Percentiles rank a stretch among this genome's conserved stretches.
These are phyloP conservation scores for Cyprinodon brontotheroides DNA, from an alignment of 2,113 vertebrate species.

Conservation along the genomic window DNA sequence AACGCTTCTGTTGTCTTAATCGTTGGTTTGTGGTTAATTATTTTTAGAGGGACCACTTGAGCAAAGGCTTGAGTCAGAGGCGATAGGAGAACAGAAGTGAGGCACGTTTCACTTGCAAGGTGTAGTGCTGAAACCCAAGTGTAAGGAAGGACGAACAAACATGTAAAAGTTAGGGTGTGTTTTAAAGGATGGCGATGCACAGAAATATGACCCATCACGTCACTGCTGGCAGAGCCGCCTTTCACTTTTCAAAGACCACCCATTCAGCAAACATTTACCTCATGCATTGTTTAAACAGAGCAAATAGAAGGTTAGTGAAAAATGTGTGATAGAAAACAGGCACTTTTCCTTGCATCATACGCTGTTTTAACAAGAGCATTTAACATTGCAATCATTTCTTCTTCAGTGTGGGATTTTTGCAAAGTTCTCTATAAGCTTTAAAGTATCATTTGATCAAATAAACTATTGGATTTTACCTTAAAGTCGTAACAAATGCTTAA, in stretches of 20 bases:
- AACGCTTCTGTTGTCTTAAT: slow-evolving; percentile 14
- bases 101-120: slow-evolving; percentile 27
- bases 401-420: neutral
- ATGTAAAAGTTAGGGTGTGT: neutral
- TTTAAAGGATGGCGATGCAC: neutral
- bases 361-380: neutral
- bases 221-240: slow-evolving; percentile 8
- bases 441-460: neutral
- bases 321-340: slow-evolving; percentile 10
- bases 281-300: slow-evolving; percentile 7
- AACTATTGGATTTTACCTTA: neutral
- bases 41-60: slow-evolving; percentile 7
- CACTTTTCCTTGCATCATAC: neutral
- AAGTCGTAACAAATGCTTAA: neutral
- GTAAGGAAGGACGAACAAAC: neutral
- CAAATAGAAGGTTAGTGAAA: slow-evolving; percentile 11
- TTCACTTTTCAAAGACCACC: slow-evolving; percentile 29
- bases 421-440: neutral
- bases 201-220: slow-evolving; percentile 15
- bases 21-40: slow-evolving; percentile 17
- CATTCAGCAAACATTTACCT: slow-evolving; percentile 12
- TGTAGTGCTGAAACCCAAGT: slow-evolving; percentile 44
- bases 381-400: slow-evolving; percentile 3
- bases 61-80: neutral
- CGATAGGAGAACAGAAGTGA: slow-evolving; percentile 4